Evolutionary conservation across 2,113 vertebrate species (phyloP).

Genomic region (Pangasianodon gigas): DNA sequence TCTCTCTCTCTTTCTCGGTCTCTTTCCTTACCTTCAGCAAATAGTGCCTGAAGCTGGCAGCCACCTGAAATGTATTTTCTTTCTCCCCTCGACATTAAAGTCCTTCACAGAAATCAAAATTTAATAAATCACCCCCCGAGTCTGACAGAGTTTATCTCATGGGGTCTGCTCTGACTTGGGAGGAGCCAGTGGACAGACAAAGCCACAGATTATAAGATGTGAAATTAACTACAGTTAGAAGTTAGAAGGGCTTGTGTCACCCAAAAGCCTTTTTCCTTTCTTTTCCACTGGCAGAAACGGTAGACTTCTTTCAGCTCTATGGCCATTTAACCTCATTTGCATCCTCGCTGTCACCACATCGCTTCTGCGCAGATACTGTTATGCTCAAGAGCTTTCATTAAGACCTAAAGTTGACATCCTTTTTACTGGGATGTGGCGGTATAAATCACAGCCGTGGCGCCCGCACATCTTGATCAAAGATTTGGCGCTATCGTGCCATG

Average conservation of each 20-base stretch:
- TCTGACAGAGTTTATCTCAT: constrained; percentile 85
- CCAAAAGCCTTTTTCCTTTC: constrained; percentile 45
- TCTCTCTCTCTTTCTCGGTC: constrained; percentile 53
- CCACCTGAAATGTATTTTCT: constrained; percentile 75
- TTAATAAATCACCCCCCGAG: constrained; percentile 84
- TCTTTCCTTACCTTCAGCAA: constrained; percentile 67
- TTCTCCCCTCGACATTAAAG: constrained; percentile 75
- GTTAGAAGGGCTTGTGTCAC: constrained; percentile 72
- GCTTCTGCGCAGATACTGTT: constrained; percentile 63
- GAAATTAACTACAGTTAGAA: constrained; percentile 82
- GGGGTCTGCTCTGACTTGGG: constrained; percentile 77
- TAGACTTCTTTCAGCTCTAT: constrained; percentile 70
- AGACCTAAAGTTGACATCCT: constrained; percentile 87
- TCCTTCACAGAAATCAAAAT: constrained; percentile 85
- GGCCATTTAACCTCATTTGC: constrained; percentile 80
- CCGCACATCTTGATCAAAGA: constrained; percentile 77
- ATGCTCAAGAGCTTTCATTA: constrained; percentile 76
- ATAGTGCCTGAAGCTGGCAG: constrained; percentile 74
- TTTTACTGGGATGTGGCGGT: constrained; percentile 80
- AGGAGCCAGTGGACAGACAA: constrained; percentile 77
- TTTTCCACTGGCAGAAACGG: background rate
- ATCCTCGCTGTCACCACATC: constrained; percentile 75
- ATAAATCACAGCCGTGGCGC: constrained; percentile 71
- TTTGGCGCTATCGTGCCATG: constrained; percentile 74
- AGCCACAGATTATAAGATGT: constrained; percentile 76